These are phyloP conservation scores for Rhyzopertha dominica DNA, from an alignment of 1,140 invertebrate genomes.

Conservation along the genomic window DNA sequence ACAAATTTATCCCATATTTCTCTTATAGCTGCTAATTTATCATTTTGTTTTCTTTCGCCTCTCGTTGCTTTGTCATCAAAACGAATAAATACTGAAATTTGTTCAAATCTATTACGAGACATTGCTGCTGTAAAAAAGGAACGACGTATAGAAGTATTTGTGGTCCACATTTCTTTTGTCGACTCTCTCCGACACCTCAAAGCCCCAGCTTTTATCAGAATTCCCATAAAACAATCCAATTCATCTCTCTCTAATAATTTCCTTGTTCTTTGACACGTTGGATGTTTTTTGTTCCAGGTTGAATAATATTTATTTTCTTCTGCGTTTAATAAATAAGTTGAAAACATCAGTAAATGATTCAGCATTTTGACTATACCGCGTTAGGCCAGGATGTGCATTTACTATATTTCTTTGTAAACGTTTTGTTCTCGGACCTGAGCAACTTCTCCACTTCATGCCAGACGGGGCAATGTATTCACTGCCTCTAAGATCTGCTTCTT, in stretches of 20 bases:
- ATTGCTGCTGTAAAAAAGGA: slow-evolving; percentile 17
- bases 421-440: neutral
- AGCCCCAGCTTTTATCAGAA: slow-evolving; percentile 21
- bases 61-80: slow-evolving; percentile 20
- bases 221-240: slow-evolving; percentile 20
- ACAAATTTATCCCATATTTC: slow-evolving; percentile 37
- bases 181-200: slow-evolving; percentile 18
- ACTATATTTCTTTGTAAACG: slow-evolving; percentile 11
- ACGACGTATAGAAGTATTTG: slow-evolving; percentile 15
- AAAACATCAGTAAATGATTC: slow-evolving; percentile 13
- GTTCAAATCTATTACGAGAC: slow-evolving; percentile 17
- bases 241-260: slow-evolving; percentile 6
- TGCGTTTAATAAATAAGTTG: slow-evolving; percentile 16
- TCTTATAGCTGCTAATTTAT: slow-evolving; percentile 24
- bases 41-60: slow-evolving; percentile 7
- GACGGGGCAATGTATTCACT: slow-evolving; percentile 11
- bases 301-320: slow-evolving; percentile 11
- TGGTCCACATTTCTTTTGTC: slow-evolving; percentile 18
- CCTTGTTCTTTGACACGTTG: slow-evolving; percentile 11
- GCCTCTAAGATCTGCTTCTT: too few species aligned
- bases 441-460: slow-evolving; percentile 13
- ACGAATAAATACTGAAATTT: slow-evolving; percentile 17
- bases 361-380: slow-evolving; percentile 16
- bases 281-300: slow-evolving; percentile 17
- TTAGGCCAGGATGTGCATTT: slow-evolving; percentile 16